These are phyloP conservation scores for Sciurus carolinensis DNA, from an alignment of 2,797 vertebrate genomes.

Conservation along the genomic window DNA sequence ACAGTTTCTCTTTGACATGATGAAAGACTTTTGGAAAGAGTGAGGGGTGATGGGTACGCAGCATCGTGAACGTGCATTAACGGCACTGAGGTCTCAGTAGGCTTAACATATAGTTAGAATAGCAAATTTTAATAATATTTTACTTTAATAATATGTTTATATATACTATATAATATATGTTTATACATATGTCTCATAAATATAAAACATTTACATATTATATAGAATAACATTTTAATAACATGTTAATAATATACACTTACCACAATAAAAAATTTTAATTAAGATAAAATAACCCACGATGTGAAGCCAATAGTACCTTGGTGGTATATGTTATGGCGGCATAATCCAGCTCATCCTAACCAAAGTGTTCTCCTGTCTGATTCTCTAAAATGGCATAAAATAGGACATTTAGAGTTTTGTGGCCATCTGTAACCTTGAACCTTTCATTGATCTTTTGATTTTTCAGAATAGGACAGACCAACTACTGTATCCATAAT, in stretches of 20 bases:
- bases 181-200: no score
- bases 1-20: not conserved
- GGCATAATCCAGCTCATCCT: not conserved
- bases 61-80: not conserved
- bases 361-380: not conserved
- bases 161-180: no score
- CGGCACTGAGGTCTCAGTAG: not conserved
- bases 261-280: not conserved
- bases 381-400: not conserved
- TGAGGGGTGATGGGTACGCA: not conserved
- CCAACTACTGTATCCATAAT: not conserved
- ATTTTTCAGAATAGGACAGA: conserved; percentile 1
- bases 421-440: not conserved
- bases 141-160: no score
- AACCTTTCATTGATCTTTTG: not conserved
- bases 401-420: not conserved
- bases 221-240: no score
- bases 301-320: not conserved
- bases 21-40: not conserved
- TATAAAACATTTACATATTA: no score
- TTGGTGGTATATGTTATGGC: not conserved
- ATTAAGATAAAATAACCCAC: not conserved
- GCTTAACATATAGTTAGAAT: not conserved
- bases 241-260: not conserved
- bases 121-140: not conserved